Percentiles rank a stretch among this genome's conserved stretches.
phyloP scores from a whole-genome alignment of 2,888 invertebrate genomes.

The Meiosimyza decipiens region DNA sequence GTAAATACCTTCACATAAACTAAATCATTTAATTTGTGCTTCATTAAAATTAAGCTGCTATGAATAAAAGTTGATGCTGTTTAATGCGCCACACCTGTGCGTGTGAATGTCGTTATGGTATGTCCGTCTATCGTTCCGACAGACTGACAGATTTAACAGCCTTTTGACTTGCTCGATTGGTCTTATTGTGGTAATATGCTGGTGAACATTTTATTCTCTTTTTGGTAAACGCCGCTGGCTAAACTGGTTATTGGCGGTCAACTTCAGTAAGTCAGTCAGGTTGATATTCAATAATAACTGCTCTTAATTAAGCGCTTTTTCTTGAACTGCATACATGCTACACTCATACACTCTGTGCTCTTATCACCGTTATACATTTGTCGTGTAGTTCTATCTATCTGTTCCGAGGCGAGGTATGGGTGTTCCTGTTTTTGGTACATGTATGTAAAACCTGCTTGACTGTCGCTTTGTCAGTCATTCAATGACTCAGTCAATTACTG shows the following conservation, averaged over 20 bases:
- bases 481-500: constrained; percentile 16
- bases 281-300: constrained; percentile 2
- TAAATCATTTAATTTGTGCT: constrained; percentile 8
- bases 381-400: too few relatives aligned
- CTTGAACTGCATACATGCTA: background rate
- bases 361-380: too few relatives aligned
- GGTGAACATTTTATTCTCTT: background rate
- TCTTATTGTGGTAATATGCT: background rate
- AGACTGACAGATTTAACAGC: background rate
- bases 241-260: constrained; percentile 14
- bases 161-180: background rate
- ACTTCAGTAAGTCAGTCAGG: too few relatives aligned
- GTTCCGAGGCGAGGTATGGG: too few relatives aligned
- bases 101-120: too few relatives aligned
- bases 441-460: too few relatives aligned
- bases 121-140: too few relatives aligned
- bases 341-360: background rate
- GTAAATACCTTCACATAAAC: constrained; percentile 4
- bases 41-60: constrained; percentile 18
- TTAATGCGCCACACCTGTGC: too few relatives aligned
- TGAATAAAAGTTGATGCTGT: background rate
- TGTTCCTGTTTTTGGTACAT: too few relatives aligned
- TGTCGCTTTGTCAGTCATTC: too few relatives aligned
- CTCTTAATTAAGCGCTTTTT: constrained; percentile 15
- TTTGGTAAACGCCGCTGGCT: background rate